Percentiles rank a stretch among this genome's conserved stretches.
phyloP scores from a whole-genome alignment of 1,140 invertebrate genomes.

The Monochamus saltuarius region DNA sequence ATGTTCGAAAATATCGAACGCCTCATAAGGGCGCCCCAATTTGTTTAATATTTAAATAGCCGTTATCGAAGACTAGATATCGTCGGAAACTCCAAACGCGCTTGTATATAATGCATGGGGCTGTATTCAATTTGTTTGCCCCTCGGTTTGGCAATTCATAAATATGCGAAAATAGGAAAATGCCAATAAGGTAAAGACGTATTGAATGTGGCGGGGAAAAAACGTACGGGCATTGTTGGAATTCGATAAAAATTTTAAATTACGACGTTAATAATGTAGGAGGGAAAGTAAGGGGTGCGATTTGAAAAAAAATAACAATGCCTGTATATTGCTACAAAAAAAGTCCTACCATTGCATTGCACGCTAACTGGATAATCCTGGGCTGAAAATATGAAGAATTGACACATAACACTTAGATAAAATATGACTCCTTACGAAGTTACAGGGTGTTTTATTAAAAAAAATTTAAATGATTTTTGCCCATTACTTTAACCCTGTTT shows the following conservation, averaged over 20 bases:
- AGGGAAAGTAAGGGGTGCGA: neutral
- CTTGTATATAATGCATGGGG: constrained; percentile 39
- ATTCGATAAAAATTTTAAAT: constrained; percentile 28
- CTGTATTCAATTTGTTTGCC: constrained; percentile 38
- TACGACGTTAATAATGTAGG: constrained; percentile 26
- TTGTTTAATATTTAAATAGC: constrained; percentile 40
- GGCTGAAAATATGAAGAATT: too few species aligned
- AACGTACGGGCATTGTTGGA: constrained; percentile 12
- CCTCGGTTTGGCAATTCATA: constrained; percentile 26
- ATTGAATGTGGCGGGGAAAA: constrained; percentile 19
- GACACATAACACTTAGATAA: too few species aligned
- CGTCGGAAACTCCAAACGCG: constrained; percentile 32
- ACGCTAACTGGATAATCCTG: too few species aligned
- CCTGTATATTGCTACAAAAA: too few species aligned
- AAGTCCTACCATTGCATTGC: too few species aligned
- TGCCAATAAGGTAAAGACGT: constrained; percentile 30
- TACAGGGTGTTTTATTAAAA: too few species aligned
- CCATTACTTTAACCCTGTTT: too few species aligned
- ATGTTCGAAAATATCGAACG: constrained; percentile 24
- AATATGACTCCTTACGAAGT: too few species aligned
- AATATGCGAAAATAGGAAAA: constrained; percentile 32
- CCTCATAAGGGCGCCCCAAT: constrained; percentile 31
- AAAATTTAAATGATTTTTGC: too few species aligned
- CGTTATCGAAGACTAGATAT: constrained; percentile 41
- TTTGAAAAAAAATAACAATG: too few species aligned